Evolutionary conservation across 2,888 invertebrate species (phyloP), one percentile per base, ranked within the genome.

Genomic region (Tiliacea citrago): DNA sequence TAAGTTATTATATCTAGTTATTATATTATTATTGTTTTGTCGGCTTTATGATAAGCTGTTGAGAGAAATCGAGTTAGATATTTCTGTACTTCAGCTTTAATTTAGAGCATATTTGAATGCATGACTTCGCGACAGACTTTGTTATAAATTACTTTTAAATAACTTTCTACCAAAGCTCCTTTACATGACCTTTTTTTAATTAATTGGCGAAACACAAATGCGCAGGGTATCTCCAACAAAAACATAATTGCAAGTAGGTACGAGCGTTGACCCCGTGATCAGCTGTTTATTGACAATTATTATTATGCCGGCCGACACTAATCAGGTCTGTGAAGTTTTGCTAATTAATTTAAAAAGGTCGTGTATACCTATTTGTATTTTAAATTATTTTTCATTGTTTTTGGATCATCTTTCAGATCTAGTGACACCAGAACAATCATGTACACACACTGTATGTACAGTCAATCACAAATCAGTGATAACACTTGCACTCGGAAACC

Each of bases 1-100:
- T 51, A 42, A 13, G 13, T 55, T n/a, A 35, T 58, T 66, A 45
- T 66, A n/a, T n/a, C 0, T 12, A 21, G 18, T 49, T 42, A 51
- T n/a, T 51, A 51, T 60, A 51, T n/a, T 60, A 42, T 16, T 42
- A 29, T 73, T 75, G 51, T 63, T 24, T 21, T 42, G 63, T 51
- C 13, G 8, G 39, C 13, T n/a, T 10, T 57, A 12, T 57, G 42
- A 49, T 58, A 18, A 49, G 42, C 9, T 13, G 35, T 65, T 35
- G 12, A 49, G 45, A 66, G 29, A 58, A 65, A 49, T 45, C 42
- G 51, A 60, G 29, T 42, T 7, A 21, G 21, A 60, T 45, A 16
- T 45, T 68, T 63, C 7, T 66, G n/a, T 16, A 51, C 10, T 51
- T 65, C 29, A 49, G 35, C 49, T 24, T 65, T 55, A 2, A 3